Conservation (phyloP, 1,140 invertebrate genomes). For the Zelostemma sp. region DNA sequence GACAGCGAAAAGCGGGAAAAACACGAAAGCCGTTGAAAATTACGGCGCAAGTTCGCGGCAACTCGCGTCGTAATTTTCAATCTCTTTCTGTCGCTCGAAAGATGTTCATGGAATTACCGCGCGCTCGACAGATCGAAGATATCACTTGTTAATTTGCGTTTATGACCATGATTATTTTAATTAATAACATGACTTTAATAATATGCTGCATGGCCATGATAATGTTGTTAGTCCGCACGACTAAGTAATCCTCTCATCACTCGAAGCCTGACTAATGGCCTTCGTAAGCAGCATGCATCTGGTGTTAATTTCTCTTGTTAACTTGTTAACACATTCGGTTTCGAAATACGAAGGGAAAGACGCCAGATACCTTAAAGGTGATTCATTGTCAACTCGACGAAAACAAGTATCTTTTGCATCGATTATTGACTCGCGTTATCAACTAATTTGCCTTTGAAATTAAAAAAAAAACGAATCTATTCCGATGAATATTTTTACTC, state of each 20-base stretch:
- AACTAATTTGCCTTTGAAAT: constrained; percentile 1
- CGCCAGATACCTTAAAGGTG: constrained; percentile 43
- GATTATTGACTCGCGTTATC: constrained; percentile 9
- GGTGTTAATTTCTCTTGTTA: constrained; percentile 59
- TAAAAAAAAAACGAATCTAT: neutral
- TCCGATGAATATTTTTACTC: neutral
- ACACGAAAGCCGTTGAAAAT: too few relatives aligned
- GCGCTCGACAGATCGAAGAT: constrained; percentile 42
- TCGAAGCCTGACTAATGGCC: constrained; percentile 51
- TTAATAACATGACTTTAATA: constrained; percentile 49
- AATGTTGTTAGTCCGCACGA: constrained; percentile 46
- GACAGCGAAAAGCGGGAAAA: constrained; percentile 13
- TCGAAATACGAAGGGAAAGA: constrained; percentile 31
- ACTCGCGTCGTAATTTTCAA: too few relatives aligned
- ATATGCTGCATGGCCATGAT: constrained; percentile 43
- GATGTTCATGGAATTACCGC: constrained; percentile 6
- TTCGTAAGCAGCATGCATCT: constrained; percentile 60
- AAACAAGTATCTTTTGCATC: constrained; percentile 21
- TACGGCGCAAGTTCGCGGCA: too few relatives aligned
- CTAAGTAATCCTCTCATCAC: constrained; percentile 46
- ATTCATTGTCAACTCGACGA: constrained; percentile 25
- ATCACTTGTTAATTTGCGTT: constrained; percentile 53
- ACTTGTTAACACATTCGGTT: constrained; percentile 46
- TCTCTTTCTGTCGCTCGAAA: too few relatives aligned
- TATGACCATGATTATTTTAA: constrained; percentile 35